A percentile compares a stretch with the other conserved stretches of the same genome.
Conservation (phyloP, 1,140 invertebrate genomes). For the Bombus polaris region DNA sequence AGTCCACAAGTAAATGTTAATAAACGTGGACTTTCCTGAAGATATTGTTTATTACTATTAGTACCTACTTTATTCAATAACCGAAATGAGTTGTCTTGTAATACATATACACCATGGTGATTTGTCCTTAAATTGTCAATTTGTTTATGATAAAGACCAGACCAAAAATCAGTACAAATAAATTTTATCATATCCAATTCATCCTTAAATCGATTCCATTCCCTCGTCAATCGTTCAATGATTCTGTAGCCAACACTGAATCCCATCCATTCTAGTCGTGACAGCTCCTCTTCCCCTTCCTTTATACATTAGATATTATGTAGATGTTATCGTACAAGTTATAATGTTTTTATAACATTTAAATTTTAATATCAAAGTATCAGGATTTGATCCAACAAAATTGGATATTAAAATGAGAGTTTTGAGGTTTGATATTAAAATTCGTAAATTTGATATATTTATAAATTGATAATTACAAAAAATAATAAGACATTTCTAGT, state of each 20-base stretch:
- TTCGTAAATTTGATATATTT: not conserved
- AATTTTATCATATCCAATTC: constrained; percentile 99
- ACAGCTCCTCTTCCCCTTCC: constrained; percentile 90
- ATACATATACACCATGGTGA: constrained; percentile 98
- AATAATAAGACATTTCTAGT: not conserved
- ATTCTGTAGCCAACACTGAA: constrained; percentile 96
- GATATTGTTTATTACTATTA: constrained; percentile 94
- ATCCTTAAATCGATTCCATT: constrained; percentile 97
- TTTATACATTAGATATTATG: constrained; percentile 20
- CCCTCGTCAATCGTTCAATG: constrained; percentile 96
- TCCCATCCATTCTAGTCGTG: constrained; percentile 94
- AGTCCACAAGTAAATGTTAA: constrained; percentile 98
- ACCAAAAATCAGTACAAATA: constrained; percentile 99
- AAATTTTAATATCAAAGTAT: not conserved
- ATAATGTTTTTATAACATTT: not conserved
- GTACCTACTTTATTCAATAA: constrained; percentile 91
- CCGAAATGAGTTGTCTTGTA: constrained; percentile 98
- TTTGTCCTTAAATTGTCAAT: constrained; percentile 99
- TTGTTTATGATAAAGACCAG: constrained; percentile 97
- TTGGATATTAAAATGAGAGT: not conserved
- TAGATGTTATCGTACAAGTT: not conserved
- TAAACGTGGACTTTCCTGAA: constrained; percentile 94
- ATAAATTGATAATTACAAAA: not conserved
- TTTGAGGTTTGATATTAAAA: not conserved
- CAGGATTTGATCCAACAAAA: not conserved